Conservation (phyloP, 2,888 invertebrate genomes). For the Drosophila conformis region DNA sequence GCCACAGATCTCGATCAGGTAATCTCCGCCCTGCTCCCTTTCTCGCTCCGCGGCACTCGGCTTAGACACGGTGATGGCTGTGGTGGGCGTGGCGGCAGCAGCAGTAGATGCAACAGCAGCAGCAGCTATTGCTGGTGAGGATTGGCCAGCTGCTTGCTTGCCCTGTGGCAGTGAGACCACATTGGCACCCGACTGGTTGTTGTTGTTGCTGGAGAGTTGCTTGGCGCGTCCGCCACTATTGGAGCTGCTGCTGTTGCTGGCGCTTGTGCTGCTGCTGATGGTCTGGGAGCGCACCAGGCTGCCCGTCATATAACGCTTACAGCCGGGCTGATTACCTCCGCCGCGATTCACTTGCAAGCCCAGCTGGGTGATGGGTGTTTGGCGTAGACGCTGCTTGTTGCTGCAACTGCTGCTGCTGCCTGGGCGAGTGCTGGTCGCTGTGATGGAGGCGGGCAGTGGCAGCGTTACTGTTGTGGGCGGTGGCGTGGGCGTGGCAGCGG, state of each 20-base stretch:
- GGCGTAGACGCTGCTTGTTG: conserved; percentile 55
- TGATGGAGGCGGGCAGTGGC: conserved; percentile 45
- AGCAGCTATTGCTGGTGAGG: background rate
- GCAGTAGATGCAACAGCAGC: conserved; percentile 10
- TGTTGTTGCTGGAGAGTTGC: conserved; percentile 14
- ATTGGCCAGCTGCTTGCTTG: conserved; percentile 26
- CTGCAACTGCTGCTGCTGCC: conserved; percentile 48
- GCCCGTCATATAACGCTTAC: conserved; percentile 83
- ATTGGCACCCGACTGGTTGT: conserved; percentile 33
- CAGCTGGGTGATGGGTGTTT: conserved; percentile 68
- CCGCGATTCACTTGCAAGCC: conserved; percentile 69
- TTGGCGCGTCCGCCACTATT: conserved; percentile 57
- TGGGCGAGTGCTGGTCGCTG: conserved; percentile 63
- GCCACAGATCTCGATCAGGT: conserved; percentile 94
- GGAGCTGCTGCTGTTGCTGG: conserved; percentile 63
- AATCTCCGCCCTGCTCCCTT: conserved; percentile 90
- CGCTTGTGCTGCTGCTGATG: conserved; percentile 65
- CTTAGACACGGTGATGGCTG: conserved; percentile 65
- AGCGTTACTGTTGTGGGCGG: conserved; percentile 49
- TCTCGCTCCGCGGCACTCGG: conserved; percentile 82
- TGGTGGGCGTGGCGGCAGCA: conserved; percentile 38
- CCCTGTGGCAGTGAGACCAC: conserved; percentile 60
- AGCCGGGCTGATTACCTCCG: conserved; percentile 49
- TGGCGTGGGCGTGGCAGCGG: conserved; percentile 42
- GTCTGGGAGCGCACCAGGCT: conserved; percentile 83